Evolutionary conservation across 2,113 vertebrate genomes (phyloP), one percentile per base, ranked within the genome.

Genomic region (Aspiorhynchus laticeps): DNA sequence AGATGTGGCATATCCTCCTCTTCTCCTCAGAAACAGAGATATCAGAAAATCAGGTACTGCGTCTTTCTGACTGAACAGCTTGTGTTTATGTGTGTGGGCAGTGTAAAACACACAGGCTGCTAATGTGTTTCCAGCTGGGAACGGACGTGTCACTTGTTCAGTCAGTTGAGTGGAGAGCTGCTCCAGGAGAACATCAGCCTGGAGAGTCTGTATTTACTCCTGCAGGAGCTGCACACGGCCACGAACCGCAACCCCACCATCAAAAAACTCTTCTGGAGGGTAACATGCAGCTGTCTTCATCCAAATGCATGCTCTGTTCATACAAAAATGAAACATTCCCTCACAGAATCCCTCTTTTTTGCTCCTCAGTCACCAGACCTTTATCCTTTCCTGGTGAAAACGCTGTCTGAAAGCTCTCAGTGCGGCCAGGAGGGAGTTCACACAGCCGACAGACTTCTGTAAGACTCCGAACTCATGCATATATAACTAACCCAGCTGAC

Each of bases 221-320:
- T 95, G 82, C 94, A 95, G 91, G 94, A 95, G 89, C 91, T 95
- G 51, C 88, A 86, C 5, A 93, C 92, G 0, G 92, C 94, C 0
- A 92, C 94, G 0, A 92, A 91, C 4, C 89, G 91, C 1, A 87
- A 87, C 71, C 5, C 88, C 7, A n/a, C 87, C 0, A 86, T 96
- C 7, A 90, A 92, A n/a, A 86, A 87, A 7, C 93, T 95, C 87
- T 96, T 95, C 91, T 96, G 95, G 95, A 95, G 91, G 92, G 95
- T 96, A 88, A 92, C 91, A 14, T 10, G 7, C 17, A 5, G 38
- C 5, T 33, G 21, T 33, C 5, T 5, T 8, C 8, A 7, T 71
- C 9, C 46, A 48, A 41, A 7, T 83, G 7, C 19, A 74, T 63
- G 6, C 26, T 26, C 53, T 56, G 7, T 8, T 73, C 19, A 38